Evolutionary conservation across 2,113 vertebrate genomes (phyloP).

Genomic region (Phycodurus eques): DNA sequence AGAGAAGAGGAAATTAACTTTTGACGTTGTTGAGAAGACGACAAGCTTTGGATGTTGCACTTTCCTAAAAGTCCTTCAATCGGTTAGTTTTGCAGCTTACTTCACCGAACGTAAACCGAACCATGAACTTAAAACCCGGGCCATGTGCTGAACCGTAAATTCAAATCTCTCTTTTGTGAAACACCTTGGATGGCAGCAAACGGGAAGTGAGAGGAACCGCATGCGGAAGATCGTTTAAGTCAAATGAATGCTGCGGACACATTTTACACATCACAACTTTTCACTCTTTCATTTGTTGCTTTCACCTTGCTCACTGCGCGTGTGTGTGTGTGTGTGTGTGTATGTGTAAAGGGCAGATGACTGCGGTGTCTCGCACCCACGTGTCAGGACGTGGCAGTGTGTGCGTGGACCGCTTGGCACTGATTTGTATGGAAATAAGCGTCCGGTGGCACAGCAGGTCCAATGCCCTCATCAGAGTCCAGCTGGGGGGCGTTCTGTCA

Average conservation of each 20-base stretch:
- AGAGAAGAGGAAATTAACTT: not conserved
- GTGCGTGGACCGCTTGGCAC: slow-evolving; percentile 21
- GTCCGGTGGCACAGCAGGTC: slow-evolving; percentile 67
- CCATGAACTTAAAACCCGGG: no score
- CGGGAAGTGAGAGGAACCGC: slow-evolving; percentile 9
- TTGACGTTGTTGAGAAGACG: not conserved
- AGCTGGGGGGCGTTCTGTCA: slow-evolving; percentile 50
- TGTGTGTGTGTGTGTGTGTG: slow-evolving; percentile 4
- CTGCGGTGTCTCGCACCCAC: not conserved
- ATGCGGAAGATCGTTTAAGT: slow-evolving; percentile 37
- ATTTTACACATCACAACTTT: not conserved
- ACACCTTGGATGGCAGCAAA: not conserved
- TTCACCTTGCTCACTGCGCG: not conserved
- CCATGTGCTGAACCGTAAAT: slow-evolving; percentile 19
- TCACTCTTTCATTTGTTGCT: not conserved
- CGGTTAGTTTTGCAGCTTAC: no score
- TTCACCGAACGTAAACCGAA: no score
- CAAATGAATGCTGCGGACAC: not conserved
- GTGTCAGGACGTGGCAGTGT: not conserved
- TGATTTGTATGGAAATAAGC: slow-evolving; percentile 73
- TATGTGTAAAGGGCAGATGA: slow-evolving; percentile 2
- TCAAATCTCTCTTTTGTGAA: not conserved
- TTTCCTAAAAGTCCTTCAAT: no score
- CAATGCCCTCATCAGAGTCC: slow-evolving; percentile 51
- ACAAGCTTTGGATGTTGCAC: no score